Percentiles rank a stretch among this genome's conserved stretches.
These are phyloP conservation scores for Cantharis rustica DNA, from an alignment of 2,888 invertebrate species.

Conservation along the genomic window DNA sequence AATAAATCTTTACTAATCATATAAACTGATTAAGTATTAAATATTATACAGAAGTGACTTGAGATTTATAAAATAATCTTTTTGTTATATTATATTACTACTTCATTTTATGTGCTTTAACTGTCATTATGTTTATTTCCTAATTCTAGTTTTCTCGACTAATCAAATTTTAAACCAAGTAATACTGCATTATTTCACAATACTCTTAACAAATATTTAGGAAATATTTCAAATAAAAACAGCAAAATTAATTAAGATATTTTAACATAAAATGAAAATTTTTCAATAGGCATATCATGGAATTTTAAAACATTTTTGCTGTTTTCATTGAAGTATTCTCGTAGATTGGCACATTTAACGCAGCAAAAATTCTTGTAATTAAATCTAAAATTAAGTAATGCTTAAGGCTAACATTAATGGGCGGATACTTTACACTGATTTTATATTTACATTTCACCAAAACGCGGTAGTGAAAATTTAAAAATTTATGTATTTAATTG, in stretches of 20 bases:
- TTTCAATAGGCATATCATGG: too few species aligned
- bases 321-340: not conserved
- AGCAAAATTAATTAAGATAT: not conserved
- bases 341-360: not conserved
- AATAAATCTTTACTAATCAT: not conserved
- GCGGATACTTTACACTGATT: constrained; percentile 42
- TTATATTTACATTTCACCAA: constrained; percentile 21
- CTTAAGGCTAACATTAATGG: constrained; percentile 38
- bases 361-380: not conserved
- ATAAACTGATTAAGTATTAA: not conserved
- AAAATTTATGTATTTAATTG: not conserved
- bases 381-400: not conserved
- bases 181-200: not conserved
- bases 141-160: not conserved
- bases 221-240: not conserved
- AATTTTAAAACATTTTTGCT: not conserved
- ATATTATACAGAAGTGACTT: not conserved
- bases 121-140: not conserved
- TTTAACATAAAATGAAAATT: not conserved
- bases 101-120: not conserved
- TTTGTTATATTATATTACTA: not conserved
- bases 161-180: not conserved
- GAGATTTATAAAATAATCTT: not conserved
- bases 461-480: not conserved
- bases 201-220: not conserved